Conservation (phyloP, 2,113 vertebrate genomes). For the Acrocephalus kingi region DNA sequence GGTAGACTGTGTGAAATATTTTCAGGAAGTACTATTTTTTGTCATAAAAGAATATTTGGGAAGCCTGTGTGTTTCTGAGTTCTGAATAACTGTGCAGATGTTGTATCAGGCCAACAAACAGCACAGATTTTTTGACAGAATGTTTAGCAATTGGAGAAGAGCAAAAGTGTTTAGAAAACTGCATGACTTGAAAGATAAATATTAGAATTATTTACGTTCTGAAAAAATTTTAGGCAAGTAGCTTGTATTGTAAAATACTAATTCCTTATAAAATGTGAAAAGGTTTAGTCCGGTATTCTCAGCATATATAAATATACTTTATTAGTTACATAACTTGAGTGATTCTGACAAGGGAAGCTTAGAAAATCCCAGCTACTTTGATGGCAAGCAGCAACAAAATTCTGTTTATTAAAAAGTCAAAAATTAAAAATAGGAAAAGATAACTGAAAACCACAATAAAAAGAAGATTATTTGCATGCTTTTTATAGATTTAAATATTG, state of each 20-base stretch:
- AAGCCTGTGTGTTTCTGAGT: not conserved
- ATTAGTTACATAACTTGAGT: not conserved
- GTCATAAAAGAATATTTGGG: not conserved
- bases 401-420: not conserved
- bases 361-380: not conserved
- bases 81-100: constrained; percentile 12
- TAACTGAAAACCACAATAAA: not conserved
- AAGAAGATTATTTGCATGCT: not conserved
- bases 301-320: not conserved
- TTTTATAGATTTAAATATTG: not conserved
- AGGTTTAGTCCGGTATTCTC: not conserved
- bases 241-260: not conserved
- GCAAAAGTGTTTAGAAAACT: constrained; percentile 25
- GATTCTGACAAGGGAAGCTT: not conserved
- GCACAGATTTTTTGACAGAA: not conserved
- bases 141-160: constrained; percentile 16
- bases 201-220: not conserved
- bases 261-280: not conserved
- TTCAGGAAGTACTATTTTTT: constrained; percentile 19
- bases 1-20: constrained; percentile 12
- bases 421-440: not conserved
- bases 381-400: not conserved
- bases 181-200: not conserved
- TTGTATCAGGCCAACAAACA: not conserved
- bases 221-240: not conserved